Evolutionary conservation across 1,140 invertebrate species (phyloP), one percentile per base, ranked within the genome.

Genomic region (Gonioctena quinquepunctata): DNA sequence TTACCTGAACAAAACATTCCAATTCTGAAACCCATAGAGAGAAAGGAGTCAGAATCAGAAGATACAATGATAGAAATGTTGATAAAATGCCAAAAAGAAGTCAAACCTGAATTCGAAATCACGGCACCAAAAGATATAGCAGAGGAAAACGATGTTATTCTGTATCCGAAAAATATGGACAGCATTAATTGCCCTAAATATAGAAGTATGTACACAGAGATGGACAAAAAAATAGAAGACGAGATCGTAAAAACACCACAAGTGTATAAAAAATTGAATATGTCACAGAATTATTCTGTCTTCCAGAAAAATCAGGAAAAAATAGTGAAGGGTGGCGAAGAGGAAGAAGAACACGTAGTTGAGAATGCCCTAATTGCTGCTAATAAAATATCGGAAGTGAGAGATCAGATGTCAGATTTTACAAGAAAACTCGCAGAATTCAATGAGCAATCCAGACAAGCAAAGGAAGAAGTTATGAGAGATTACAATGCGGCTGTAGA

Each of bases 321-420:
- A 21, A 22, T 61, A 19, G 22, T 60, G n/a, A 33, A 57, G 13
- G 27, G 59, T 18, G 60, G 65, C 2, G 60, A 66, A 42, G 52
- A 50, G 5, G 28, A 63, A 13, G 70, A 66, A 62, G 59, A 49
- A 21, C 27, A 27, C 18, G 25, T 57, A 7, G 2, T 63, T 13
- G 70, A 76, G 7, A 77, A 78, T 59, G 63, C 68, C 11, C 25
- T 76, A 5, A 61, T 69, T 3, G 69, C 73, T 3, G 68, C 62
- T 13, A 76, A 76, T 27, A 70, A 59, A 8, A 78, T 80, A 28
- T 71, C 75, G 1, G 74, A 77, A 56, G 64, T 80, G 5, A 62
- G 78, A 18, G 69, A 72, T 42, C 70, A 73, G 7, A 78, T 79
- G 71, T 11, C 59, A 11, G 71, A 70, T 7, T 79, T 80, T 19